Evolutionary conservation across 2,888 invertebrate genomes (phyloP).

Genomic region (Crocallis elinguaria): DNA sequence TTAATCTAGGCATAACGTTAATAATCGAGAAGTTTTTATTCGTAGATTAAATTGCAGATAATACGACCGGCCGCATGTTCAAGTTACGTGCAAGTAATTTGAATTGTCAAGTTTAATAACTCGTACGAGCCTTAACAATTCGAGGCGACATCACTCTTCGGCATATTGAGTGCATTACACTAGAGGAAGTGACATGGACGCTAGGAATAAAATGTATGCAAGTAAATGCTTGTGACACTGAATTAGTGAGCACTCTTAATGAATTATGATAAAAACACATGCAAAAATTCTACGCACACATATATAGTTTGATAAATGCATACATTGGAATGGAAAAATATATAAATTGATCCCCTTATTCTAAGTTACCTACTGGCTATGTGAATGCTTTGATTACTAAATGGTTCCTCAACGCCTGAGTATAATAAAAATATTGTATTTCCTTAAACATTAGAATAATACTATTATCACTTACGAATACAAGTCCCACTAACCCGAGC

Average conservation of each 20-base stretch:
- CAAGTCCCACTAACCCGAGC: conserved; percentile 24
- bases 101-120: conserved; percentile 21
- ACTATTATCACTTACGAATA: conserved; percentile 29
- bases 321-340: conserved; percentile 34
- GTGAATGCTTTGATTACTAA: conserved; percentile 51
- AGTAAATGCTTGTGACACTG: conserved; percentile 33
- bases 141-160: conserved; percentile 80
- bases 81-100: conserved; percentile 47
- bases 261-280: conserved; percentile 42
- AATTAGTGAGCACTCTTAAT: conserved; percentile 38
- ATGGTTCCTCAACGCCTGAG: conserved; percentile 62
- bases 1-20: conserved; percentile 51
- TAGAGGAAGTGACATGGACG: conserved; percentile 74
- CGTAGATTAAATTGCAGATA: conserved; percentile 45
- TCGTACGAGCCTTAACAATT: conserved; percentile 51
- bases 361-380: conserved; percentile 7
- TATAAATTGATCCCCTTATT: conserved; percentile 29
- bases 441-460: conserved; percentile 25
- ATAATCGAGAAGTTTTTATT: conserved; percentile 33
- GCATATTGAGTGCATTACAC: conserved; percentile 78
- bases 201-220: conserved; percentile 57
- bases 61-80: conserved; percentile 44
- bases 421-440: conserved; percentile 30
- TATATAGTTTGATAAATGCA: conserved; percentile 46
- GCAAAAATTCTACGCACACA: conserved; percentile 33